phyloP scores from a whole-genome alignment of 2,113 vertebrate species.

The Ibidorhyncha struthersii region DNA sequence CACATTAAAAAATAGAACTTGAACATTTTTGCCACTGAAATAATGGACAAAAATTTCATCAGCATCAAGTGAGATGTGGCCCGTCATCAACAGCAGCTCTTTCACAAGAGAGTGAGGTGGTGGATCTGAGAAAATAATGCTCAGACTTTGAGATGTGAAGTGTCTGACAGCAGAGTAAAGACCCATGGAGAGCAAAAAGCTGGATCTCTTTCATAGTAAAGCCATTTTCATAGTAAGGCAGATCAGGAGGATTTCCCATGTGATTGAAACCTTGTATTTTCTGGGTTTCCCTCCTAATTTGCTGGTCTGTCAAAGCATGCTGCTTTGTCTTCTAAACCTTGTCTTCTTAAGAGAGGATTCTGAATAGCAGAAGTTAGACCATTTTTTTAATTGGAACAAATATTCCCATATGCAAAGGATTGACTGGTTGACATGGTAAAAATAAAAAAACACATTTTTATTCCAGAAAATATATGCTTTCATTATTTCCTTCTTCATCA shows the following conservation, averaged over 20 bases:
- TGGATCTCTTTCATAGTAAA: neutral
- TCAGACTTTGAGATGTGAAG: neutral
- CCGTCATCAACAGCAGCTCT: neutral
- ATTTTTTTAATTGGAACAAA: neutral
- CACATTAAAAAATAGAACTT: neutral
- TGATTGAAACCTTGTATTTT: neutral
- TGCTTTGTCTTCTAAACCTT: neutral
- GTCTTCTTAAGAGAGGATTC: neutral
- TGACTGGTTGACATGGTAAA: neutral
- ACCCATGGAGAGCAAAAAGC: neutral
- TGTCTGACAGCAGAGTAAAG: neutral
- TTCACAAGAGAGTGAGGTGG: neutral
- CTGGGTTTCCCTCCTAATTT: neutral
- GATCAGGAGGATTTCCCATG: neutral
- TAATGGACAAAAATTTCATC: neutral
- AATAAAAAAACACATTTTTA: neutral
- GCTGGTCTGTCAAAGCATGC: neutral
- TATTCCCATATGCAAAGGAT: neutral
- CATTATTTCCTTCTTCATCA: neutral
- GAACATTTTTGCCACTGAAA: neutral
- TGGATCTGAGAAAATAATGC: neutral
- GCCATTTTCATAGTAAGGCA: neutral
- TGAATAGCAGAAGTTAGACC: neutral
- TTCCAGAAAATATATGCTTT: neutral
- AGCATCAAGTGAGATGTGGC: neutral